Percentiles rank a stretch among this genome's conserved stretches.
Evolutionary conservation across 2,113 vertebrate species (phyloP).

Genomic region (Ochotona curzoniae): DNA sequence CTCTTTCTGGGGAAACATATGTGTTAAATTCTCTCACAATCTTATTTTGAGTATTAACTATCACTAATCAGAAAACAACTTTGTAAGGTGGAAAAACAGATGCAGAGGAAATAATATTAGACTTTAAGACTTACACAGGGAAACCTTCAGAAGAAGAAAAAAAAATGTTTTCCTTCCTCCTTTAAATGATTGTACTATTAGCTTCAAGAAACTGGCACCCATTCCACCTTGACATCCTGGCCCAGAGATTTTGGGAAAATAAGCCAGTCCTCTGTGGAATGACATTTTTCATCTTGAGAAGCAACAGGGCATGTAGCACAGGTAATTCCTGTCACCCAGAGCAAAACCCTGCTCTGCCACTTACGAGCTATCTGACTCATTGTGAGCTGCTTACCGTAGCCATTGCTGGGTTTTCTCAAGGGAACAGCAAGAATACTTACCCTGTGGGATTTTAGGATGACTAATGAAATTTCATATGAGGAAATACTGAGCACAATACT

Average conservation of each 20-base stretch:
- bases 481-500: conserved; percentile 19
- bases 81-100: background rate
- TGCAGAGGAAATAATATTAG: background rate
- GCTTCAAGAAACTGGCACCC: background rate
- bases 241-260: background rate
- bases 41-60: background rate
- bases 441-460: background rate
- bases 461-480: background rate
- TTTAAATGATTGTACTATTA: background rate
- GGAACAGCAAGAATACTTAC: background rate
- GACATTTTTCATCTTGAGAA: background rate
- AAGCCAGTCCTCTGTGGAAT: background rate
- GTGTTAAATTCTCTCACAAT: background rate
- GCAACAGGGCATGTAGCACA: too few species aligned
- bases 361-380: background rate
- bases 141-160: background rate
- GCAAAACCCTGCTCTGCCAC: background rate
- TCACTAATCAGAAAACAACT: background rate
- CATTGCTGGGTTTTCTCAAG: background rate
- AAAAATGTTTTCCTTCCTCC: background rate
- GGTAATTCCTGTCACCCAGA: background rate
- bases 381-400: background rate
- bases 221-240: background rate
- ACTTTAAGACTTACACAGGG: background rate
- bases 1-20: background rate